phyloP scores from a whole-genome alignment of 2,888 invertebrate genomes.

The Tiliacea citrago region DNA sequence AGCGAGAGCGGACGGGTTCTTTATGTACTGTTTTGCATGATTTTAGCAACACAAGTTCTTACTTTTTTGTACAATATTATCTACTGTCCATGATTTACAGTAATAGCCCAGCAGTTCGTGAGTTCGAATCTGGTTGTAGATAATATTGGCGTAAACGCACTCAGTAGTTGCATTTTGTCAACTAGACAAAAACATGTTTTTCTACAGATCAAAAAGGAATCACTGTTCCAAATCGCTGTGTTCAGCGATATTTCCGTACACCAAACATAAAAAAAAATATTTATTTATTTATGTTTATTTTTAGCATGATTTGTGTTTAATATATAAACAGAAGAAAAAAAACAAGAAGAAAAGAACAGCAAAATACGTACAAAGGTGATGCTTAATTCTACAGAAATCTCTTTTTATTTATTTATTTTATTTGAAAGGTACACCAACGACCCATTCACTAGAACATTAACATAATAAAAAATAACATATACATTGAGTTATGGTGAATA shows the following conservation, averaged over 20 bases:
- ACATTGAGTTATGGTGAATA: too few species aligned
- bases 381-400: too few species aligned
- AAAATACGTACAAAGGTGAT: too few species aligned
- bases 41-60: neutral
- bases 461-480: too few species aligned
- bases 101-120: neutral
- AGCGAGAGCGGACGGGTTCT: slow-evolving; percentile 50
- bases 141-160: neutral
- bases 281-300: too few species aligned
- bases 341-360: too few species aligned
- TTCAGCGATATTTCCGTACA: neutral
- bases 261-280: neutral
- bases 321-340: too few species aligned
- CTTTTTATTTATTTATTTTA: too few species aligned
- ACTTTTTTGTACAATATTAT: neutral
- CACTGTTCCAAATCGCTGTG: neutral
- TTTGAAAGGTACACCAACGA: too few species aligned
- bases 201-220: neutral
- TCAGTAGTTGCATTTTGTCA: neutral
- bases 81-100: neutral
- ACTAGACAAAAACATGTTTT: neutral
- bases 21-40: neutral
- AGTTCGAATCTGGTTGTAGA: neutral
- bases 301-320: too few species aligned
- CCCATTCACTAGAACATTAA: too few species aligned